phyloP scores from a whole-genome alignment of 2,797 vertebrate species.

The Pantherophis vulpinus region DNA sequence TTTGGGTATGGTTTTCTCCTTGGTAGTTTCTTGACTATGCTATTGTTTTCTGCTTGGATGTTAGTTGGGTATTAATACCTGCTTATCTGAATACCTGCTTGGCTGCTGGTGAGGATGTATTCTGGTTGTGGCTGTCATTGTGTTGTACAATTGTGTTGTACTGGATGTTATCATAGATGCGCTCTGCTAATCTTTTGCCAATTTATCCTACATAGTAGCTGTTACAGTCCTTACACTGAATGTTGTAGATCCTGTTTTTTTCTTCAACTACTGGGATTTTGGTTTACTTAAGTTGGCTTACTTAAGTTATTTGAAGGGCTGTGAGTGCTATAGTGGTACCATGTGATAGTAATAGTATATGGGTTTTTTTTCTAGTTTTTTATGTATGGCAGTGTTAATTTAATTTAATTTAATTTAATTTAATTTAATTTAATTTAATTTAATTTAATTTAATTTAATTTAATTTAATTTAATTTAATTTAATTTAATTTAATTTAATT shows the following conservation, averaged over 20 bases:
- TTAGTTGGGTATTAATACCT: not conserved
- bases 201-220: not conserved
- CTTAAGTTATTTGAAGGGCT: not conserved
- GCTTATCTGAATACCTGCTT: not conserved
- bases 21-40: not conserved
- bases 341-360: not conserved
- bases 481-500: not conserved
- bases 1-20: not conserved
- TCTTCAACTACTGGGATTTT: not conserved
- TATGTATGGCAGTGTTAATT: not conserved
- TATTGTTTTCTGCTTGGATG: not conserved
- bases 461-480: too few relatives aligned
- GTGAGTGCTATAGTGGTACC: not conserved
- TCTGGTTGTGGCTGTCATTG: not conserved
- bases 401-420: too few relatives aligned
- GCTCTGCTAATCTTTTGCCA: not conserved
- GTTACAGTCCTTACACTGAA: not conserved
- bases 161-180: not conserved
- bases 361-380: not conserved
- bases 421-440: too few relatives aligned
- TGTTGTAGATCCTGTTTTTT: not conserved
- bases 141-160: not conserved
- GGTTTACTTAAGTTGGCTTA: not conserved
- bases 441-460: too few relatives aligned
- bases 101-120: not conserved